Evolutionary conservation across 1,140 invertebrate genomes (phyloP).

Genomic region (Bombus haemorrhoidalis): DNA sequence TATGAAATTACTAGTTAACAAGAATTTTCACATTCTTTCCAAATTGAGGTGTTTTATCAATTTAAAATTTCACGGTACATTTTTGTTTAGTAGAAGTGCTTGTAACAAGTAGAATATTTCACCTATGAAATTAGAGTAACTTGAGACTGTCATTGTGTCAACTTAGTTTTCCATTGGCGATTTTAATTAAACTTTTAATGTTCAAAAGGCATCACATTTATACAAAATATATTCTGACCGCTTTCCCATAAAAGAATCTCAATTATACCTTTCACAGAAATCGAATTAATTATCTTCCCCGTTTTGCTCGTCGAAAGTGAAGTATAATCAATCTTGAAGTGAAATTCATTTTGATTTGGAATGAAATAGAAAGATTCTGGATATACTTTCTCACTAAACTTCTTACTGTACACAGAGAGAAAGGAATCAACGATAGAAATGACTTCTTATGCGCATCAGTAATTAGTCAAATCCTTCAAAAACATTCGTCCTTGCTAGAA

Average conservation of each 20-base stretch:
- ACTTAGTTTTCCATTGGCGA: background rate
- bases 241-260: background rate
- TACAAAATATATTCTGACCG: background rate
- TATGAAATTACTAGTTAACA: background rate
- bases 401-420: no score
- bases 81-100: background rate
- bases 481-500: no score
- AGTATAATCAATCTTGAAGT: background rate
- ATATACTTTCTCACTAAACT: no score
- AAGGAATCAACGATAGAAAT: no score
- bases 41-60: background rate
- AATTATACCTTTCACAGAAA: no score
- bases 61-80: background rate
- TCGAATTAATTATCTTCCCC: no score
- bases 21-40: background rate
- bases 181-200: constrained; percentile 13
- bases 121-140: background rate
- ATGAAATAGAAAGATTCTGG: background rate
- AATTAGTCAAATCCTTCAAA: no score
- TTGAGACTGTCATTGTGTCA: background rate
- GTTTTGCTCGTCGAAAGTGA: background rate
- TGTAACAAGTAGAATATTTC: background rate
- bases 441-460: no score
- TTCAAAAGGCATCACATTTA: background rate
- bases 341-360: background rate